These are phyloP conservation scores for Saccopteryx bilineata DNA, from an alignment of 2,113 vertebrate genomes.

Conservation along the genomic window DNA sequence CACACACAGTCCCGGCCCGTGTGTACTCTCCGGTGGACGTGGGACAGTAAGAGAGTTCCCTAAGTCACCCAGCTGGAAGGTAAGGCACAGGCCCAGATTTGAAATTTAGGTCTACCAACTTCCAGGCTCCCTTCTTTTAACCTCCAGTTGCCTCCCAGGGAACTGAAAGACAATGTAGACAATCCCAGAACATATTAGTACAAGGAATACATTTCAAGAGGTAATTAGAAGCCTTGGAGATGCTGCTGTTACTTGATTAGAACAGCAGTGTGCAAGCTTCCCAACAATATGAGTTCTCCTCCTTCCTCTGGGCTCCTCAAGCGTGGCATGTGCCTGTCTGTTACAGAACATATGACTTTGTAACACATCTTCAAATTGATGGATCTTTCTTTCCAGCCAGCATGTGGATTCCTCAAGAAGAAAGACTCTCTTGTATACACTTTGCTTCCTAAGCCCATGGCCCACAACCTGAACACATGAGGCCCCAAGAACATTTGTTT, in stretches of 20 bases:
- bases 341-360: background rate
- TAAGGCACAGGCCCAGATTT: background rate
- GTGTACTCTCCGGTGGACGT: background rate
- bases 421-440: background rate
- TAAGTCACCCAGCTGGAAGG: background rate
- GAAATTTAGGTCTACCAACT: background rate
- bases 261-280: background rate
- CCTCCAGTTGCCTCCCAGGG: background rate
- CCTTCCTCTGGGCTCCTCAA: background rate
- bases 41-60: background rate
- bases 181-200: constrained; percentile 41
- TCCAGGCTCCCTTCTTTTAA: background rate
- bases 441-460: background rate
- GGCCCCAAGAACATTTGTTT: background rate
- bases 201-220: constrained; percentile 11
- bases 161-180: constrained; percentile 39
- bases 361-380: background rate
- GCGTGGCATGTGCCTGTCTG: background rate
- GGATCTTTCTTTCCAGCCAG: background rate
- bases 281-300: constrained; percentile 6
- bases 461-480: background rate
- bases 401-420: background rate
- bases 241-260: background rate
- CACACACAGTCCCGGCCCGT: background rate
- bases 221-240: constrained; percentile 1